A percentile compares a stretch with the other conserved stretches of the same genome.
Evolutionary conservation across 2,888 invertebrate species (phyloP).

Genomic region (Pandemis cinnamomeana): DNA sequence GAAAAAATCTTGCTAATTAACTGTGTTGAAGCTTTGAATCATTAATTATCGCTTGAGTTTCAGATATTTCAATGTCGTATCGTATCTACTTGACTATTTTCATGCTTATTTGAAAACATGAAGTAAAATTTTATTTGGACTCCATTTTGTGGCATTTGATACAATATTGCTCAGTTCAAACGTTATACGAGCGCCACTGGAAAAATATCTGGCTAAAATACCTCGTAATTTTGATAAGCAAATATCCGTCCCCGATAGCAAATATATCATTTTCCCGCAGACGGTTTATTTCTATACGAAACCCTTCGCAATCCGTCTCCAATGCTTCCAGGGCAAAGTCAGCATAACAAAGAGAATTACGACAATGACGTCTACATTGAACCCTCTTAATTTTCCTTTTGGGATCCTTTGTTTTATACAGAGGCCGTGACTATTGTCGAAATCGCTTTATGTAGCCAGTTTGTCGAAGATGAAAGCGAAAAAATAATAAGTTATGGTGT

Average conservation of each 20-base stretch:
- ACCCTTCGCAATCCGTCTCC: conserved; percentile 47
- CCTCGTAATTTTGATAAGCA: conserved; percentile 35
- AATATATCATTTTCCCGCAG: conserved; percentile 41
- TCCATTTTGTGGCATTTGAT: not conserved
- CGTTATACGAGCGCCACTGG: not conserved
- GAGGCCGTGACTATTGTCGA: conserved; percentile 59
- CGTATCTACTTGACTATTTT: not conserved
- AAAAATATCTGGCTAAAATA: conserved; percentile 21
- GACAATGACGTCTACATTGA: conserved; percentile 59
- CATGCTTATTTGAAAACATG: no score
- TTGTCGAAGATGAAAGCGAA: conserved; percentile 64
- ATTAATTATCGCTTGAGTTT: not conserved
- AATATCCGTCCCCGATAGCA: conserved; percentile 31
- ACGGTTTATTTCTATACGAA: conserved; percentile 40
- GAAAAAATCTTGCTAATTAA: not conserved
- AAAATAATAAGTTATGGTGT: conserved; percentile 68
- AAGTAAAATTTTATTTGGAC: not conserved
- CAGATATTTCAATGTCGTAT: not conserved
- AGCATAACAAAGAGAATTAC: conserved; percentile 67
- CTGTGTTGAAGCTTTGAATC: not conserved
- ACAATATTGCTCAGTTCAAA: not conserved
- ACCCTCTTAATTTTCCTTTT: conserved; percentile 65
- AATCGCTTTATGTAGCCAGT: conserved; percentile 65
- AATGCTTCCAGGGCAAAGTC: conserved; percentile 49
- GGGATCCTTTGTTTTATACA: conserved; percentile 67